A percentile compares a stretch with the other conserved stretches of the same genome.
Conservation (phyloP, 2,797 vertebrate species). For the Neosalanx taihuensis region DNA sequence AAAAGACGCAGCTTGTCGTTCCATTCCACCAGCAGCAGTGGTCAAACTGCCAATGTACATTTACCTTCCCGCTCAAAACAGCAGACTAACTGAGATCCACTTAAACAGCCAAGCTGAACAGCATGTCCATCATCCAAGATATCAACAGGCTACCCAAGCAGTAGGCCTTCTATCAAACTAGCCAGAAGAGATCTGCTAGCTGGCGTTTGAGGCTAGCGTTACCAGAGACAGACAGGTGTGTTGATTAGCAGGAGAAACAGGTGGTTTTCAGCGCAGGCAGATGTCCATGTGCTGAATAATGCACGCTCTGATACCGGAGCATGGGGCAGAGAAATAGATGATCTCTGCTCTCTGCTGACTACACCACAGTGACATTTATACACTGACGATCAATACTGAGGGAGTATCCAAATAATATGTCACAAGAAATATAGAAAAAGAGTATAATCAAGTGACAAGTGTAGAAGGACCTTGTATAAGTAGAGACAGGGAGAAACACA, state of each 20-base stretch:
- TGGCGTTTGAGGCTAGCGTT: not conserved
- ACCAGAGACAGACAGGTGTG: conserved; percentile 7
- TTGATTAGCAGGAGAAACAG: conserved; percentile 48
- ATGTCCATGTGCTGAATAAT: conserved; percentile 59
- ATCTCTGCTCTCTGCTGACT: not conserved
- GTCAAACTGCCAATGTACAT: not conserved
- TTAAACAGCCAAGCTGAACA: no score
- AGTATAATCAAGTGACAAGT: not conserved
- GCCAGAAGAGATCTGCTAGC: not conserved
- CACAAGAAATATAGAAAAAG: not conserved
- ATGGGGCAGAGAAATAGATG: conserved; percentile 45
- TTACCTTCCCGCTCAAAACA: no score
- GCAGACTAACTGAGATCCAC: no score
- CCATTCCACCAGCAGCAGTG: not conserved
- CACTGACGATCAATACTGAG: no score
- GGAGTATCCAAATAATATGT: no score
- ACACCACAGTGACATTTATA: no score
- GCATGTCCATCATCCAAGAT: no score
- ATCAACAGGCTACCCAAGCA: no score
- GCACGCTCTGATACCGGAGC: conserved; percentile 67
- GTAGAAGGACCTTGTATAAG: no score
- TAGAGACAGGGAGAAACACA: not conserved
- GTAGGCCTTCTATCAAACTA: not conserved
- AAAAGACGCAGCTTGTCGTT: not conserved
- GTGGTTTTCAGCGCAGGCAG: conserved; percentile 62